Evolutionary conservation across 2,888 invertebrate genomes (phyloP).

Genomic region (Selenia dentaria): DNA sequence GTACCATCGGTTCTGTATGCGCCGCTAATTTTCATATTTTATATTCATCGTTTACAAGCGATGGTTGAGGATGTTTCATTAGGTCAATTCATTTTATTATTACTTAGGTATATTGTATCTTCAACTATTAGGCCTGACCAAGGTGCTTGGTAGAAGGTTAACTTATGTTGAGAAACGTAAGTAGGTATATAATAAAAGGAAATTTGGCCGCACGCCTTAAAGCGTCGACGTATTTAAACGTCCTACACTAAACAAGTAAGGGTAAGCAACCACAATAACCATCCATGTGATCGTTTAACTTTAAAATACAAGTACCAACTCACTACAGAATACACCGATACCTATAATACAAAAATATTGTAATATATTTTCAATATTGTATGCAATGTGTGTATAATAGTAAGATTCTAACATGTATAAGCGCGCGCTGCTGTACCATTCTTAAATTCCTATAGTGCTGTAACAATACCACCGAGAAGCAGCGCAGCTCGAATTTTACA

Average conservation of each 20-base stretch:
- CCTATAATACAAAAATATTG: conserved; percentile 82
- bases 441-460: conserved; percentile 26
- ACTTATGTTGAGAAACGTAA: too few species aligned
- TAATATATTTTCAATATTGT: conserved; percentile 61
- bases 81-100: too few species aligned
- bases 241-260: conserved; percentile 56
- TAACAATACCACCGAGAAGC: conserved; percentile 22
- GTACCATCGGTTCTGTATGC: conserved; percentile 33
- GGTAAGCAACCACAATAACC: conserved; percentile 62
- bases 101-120: background rate
- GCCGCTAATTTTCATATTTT: conserved; percentile 45
- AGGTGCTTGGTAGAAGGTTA: too few species aligned
- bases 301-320: conserved; percentile 76
- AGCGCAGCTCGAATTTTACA: conserved; percentile 11
- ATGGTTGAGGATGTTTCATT: background rate
- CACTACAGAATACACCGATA: conserved; percentile 78
- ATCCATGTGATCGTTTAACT: conserved; percentile 51
- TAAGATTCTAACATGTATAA: conserved; percentile 57
- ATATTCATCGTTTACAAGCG: conserved; percentile 17
- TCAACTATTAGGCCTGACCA: conserved; percentile 19
- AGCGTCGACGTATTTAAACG: conserved; percentile 59
- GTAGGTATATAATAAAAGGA: conserved; percentile 37
- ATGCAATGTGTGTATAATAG: conserved; percentile 75
- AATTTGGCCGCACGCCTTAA: conserved; percentile 74
- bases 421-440: conserved; percentile 71